Percentiles rank a stretch among this genome's conserved stretches.
These are phyloP conservation scores for Pygmarrhopalites habei DNA, from an alignment of 1,140 invertebrate genomes.

Conservation along the genomic window DNA sequence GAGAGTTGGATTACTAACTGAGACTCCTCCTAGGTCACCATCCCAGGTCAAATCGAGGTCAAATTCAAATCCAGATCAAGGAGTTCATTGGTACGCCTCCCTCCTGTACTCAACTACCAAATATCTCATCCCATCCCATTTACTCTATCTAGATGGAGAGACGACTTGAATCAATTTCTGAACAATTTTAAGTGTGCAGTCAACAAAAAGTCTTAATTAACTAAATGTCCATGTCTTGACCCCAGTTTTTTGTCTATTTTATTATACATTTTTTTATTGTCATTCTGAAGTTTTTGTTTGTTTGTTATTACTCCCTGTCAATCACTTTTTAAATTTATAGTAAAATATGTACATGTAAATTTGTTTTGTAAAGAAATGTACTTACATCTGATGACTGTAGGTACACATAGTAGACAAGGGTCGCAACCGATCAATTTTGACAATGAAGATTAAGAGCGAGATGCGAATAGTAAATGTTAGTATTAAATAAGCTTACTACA, in stretches of 20 bases:
- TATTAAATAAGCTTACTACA: no score
- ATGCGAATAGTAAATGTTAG: no score
- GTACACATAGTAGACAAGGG: neutral
- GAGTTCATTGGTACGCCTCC: constrained; percentile 81
- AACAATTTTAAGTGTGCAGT: neutral
- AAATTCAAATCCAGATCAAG: constrained; percentile 41
- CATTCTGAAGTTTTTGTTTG: neutral
- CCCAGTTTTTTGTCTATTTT: neutral
- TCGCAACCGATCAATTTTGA: neutral
- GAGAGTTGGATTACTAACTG: neutral
- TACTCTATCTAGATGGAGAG: constrained; percentile 33
- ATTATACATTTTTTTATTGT: neutral
- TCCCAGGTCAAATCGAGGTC: no score
- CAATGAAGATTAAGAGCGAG: no score
- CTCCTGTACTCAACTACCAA: constrained; percentile 64
- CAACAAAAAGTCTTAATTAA: neutral
- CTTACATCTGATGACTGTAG: neutral
- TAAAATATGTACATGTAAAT: neutral
- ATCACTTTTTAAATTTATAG: neutral
- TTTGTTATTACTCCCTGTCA: neutral
- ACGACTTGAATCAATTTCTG: neutral
- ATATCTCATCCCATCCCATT: constrained; percentile 55
- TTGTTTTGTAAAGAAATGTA: neutral
- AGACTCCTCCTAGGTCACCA: neutral
- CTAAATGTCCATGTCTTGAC: neutral